phyloP scores from a whole-genome alignment of 2,113 vertebrate genomes.

The Eleginops maclovinus region DNA sequence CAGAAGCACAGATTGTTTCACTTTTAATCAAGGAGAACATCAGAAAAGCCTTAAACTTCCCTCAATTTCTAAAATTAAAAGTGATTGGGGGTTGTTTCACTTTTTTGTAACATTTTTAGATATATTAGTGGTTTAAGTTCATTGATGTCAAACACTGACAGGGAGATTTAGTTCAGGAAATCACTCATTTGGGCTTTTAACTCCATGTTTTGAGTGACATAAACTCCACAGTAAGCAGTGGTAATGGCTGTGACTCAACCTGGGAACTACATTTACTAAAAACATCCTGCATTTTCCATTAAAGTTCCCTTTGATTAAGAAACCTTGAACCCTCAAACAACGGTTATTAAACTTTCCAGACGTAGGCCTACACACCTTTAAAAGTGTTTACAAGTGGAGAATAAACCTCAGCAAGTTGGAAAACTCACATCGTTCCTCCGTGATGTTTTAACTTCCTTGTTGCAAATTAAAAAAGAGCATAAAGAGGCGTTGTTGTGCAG shows the following conservation, averaged over 20 bases:
- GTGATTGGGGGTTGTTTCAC: background rate
- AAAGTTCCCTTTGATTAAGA: conserved; percentile 34
- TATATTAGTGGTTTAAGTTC: background rate
- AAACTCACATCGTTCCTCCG: conserved; percentile 62
- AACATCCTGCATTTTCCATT: conserved; percentile 42
- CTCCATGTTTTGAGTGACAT: conserved; percentile 35
- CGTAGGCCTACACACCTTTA: conserved; percentile 25
- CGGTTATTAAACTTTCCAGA: conserved; percentile 60
- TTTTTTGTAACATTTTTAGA: background rate
- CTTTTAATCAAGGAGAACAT: background rate
- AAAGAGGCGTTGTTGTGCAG: conserved; percentile 71
- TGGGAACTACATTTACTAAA: conserved; percentile 45
- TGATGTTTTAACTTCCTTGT: conserved; percentile 40
- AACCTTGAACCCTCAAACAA: conserved; percentile 3
- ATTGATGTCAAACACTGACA: background rate
- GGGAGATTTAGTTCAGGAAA: background rate
- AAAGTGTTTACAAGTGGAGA: conserved; percentile 40
- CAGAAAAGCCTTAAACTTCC: background rate
- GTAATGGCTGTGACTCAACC: conserved; percentile 64
- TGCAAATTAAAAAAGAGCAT: conserved; percentile 50
- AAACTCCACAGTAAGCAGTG: conserved; percentile 18
- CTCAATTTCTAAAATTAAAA: background rate
- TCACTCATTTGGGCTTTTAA: conserved; percentile 17
- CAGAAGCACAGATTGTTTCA: background rate
- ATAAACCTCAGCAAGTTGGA: conserved; percentile 54